These are phyloP conservation scores for Masnerella sp. DNA, from an alignment of 2,888 invertebrate genomes.

Conservation along the genomic window DNA sequence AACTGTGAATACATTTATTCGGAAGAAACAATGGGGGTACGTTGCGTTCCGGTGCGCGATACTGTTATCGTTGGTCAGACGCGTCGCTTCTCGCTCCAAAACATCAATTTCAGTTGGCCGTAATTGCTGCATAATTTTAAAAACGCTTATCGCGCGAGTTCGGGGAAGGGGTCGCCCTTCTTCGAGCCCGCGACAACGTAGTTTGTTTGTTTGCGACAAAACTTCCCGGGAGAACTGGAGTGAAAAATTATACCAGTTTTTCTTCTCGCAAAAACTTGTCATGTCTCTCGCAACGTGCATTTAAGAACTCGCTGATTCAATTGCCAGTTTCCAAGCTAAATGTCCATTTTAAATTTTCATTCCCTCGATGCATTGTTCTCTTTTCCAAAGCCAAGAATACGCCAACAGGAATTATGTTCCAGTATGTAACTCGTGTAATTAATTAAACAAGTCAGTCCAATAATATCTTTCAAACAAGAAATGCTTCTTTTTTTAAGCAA, in stretches of 20 bases:
- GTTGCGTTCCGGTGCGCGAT: conserved; percentile 11
- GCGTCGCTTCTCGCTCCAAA: too few relatives aligned
- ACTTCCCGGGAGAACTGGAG: conserved; percentile 14
- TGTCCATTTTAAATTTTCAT: neutral
- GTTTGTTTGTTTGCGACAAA: conserved; percentile 23
- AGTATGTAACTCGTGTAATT: too few relatives aligned
- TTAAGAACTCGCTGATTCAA: conserved; percentile 31
- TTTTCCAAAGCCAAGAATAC: too few relatives aligned
- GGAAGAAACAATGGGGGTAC: conserved; percentile 32
- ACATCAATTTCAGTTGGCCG: conserved; percentile 11
- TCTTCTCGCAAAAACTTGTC: conserved; percentile 29
- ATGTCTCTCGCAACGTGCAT: conserved; percentile 13
- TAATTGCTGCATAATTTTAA: conserved; percentile 20
- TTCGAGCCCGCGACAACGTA: neutral
- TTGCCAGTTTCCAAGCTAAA: conserved; percentile 16
- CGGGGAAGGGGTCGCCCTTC: neutral
- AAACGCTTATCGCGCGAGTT: conserved; percentile 10
- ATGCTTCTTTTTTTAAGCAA: too few relatives aligned
- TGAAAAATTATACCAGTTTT: conserved; percentile 37
- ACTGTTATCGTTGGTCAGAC: conserved; percentile 25
- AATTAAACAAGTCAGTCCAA: too few relatives aligned
- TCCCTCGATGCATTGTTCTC: neutral
- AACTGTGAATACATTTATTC: conserved; percentile 24
- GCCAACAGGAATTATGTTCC: too few relatives aligned
- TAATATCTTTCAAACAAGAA: too few relatives aligned